Evolutionary conservation across 2,797 vertebrate species (phyloP), one percentile per base, ranked within the genome.

Genomic region (Halcyon chelicuti): DNA sequence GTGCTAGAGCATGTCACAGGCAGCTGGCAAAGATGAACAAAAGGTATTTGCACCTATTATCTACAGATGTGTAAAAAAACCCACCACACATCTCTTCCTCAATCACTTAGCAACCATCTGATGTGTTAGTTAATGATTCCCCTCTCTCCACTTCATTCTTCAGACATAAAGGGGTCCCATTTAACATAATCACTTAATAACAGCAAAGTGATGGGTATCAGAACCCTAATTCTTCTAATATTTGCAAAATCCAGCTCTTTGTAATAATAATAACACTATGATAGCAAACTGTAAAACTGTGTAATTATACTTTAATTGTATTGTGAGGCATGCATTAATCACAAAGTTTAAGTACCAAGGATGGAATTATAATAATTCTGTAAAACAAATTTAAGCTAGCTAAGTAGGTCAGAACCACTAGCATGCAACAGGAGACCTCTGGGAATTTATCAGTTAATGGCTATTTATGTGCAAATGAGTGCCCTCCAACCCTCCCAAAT

Each of bases 381-480:
- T 98, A 98, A 98, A 99, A 99, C 98, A 98, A 98, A 99, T 98
- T 98, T 98, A 98, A 98, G 98, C 98, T 97, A 98, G 98, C 98
- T 99, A 99, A 99, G 98, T 99, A 98, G 99, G 99, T 99, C 99
- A 99, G 98, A 97, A 98, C 98, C 98, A 99, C 98, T 98, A 97
- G 97, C 98, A 98, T 98, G 97, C 98, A 99, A 98, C 98, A 98
- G 98, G 98, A 98, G 97, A 98, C 98, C 98, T 98, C 98, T 98
- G 98, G 98, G 98, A 99, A 99, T 98, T 98, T 98, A 98, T 98
- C 98, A 98, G 98, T 98, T 98, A 98, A 98, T 98, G 98, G 98
- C 98, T 98, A 99, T 99, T 99, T 99, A 99, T 99, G 99, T 99
- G 99, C 99, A 99, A 99, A 99, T 99, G 98, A 99, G 98, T 98